Evolutionary conservation across 1,140 invertebrate species (phyloP), one percentile per base, ranked within the genome.

Genomic region (Drosophila serrata): DNA sequence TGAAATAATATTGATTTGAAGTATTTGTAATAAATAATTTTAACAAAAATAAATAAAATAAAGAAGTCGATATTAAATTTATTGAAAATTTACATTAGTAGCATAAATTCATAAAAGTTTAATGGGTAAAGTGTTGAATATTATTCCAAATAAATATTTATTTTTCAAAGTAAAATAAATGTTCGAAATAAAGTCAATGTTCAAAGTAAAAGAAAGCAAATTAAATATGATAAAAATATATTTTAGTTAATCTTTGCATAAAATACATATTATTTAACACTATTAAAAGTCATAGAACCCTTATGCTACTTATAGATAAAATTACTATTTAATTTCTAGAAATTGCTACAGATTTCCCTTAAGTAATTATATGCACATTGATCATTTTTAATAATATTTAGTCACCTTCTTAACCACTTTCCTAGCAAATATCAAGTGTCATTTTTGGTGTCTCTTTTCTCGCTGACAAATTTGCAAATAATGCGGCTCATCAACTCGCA

Each of bases 401-500:
- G 17, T 46, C 6, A 37, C 24, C n/a, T 69, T 17, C 24, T 19
- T 12, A 19, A 8, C 24, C 22, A 12, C 45, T 40, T 13, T 27
- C 27, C 64, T 57, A 19, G 17, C 17, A n/a, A 61, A 53, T 60
- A 86, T 85, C 82, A 86, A 86, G 82, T 81, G 74, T 45, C 59
- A 61, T 60, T 39, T 39, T 62, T 40, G 55, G 37, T 59, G 48
- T 11, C 17, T 57, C 15, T 22, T 24, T 77, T 69, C 53, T 55
- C 29, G 33, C 37, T 75, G 65, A 81, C 82, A 78, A 82, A 81
- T 86, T 86, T 74, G 78, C 82, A 81, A 81, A 62, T 86, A 86
- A 86, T 81, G 75, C 78, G 61, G 53, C 69, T 75, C 86, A 84
- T 84, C 86, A 84, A 69, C 62, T 73, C 42, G 65, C 68, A 49